Evolutionary conservation across 2,888 invertebrate species (phyloP), one percentile per base, ranked within the genome.

Genomic region (Stenchaetothrips biformis): DNA sequence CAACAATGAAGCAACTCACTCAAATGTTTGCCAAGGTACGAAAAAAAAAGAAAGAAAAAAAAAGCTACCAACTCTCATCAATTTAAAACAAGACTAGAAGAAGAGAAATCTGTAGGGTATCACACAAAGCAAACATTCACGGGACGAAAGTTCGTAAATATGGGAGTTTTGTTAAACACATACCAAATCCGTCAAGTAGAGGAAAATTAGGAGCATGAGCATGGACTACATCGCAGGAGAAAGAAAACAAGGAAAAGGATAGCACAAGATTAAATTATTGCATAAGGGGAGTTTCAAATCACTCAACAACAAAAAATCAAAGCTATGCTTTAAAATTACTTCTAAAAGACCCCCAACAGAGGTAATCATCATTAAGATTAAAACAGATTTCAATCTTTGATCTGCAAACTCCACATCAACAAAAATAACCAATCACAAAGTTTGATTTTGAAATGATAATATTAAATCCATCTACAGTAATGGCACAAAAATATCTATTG

Each of bases 131-230:
- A 59, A 13, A 59, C 16, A 59, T 59, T 13, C 37, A 13, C 18
- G 16, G 59, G 59, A 13, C 16, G 37, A 37, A 37, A 37, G 37
- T 37, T 37, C 1, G 37, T 37, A 37, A 53, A 74, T 25, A 74
- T 25, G 67, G 67, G 67, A 25, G 21, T 74, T 25, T 25, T 21
- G 21, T 74, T 80, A n/a, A 74, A 81, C 80, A 84, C 84, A 82
- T 84, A 84, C 84, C 84, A 82, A 84, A 81, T 81, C 83, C 83
- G 79, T 84, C 84, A 81, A 84, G 84, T 82, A 83, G 83, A 83
- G 84, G 84, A 82, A 83, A 84, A 82, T 84, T 84, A 82, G 84
- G 83, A 82, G 84, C 84, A 74, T 74, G 67, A 74, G 67, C 67
- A 83, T 84, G 84, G 82, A 84, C 84, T 84, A 83, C 79, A 82